Percentiles rank a stretch among this genome's conserved stretches.
Conservation (phyloP, 2,797 vertebrate genomes). For the Coregonus suidteri region DNA sequence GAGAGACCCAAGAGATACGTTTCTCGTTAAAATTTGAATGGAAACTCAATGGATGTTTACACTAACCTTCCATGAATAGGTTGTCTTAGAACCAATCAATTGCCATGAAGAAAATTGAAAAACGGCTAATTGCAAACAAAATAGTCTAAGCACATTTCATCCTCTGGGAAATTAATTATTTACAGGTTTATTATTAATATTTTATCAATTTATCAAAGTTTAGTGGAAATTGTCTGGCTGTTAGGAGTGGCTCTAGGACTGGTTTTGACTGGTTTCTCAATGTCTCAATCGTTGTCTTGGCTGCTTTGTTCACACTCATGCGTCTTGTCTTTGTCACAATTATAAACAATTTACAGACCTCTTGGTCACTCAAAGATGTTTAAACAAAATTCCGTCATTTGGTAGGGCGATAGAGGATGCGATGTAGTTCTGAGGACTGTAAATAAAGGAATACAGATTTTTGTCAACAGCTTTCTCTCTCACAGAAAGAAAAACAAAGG, state of each 20-base stretch:
- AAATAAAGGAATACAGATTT: constrained; percentile 21
- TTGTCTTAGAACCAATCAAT: not conserved
- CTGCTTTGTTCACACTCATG: not conserved
- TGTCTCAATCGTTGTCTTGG: not conserved
- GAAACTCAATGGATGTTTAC: not conserved
- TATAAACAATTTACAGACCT: not conserved
- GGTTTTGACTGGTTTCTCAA: not conserved
- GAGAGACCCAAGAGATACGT: not conserved
- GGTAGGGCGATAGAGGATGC: constrained; percentile 27
- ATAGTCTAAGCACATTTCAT: not conserved
- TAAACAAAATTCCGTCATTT: not conserved
- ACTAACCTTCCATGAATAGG: not conserved
- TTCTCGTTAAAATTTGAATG: not conserved
- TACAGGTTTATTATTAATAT: not conserved
- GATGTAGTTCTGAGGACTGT: constrained; percentile 14
- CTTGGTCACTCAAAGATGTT: not conserved
- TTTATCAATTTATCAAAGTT: not conserved
- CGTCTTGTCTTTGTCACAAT: not conserved
- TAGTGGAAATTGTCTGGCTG: not conserved
- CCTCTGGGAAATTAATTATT: constrained; percentile 1
- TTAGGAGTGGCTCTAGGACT: not conserved
- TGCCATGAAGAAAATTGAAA: not conserved
- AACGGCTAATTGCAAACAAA: not conserved
- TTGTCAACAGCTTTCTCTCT: constrained; percentile 50
- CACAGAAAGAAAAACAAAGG: constrained; percentile 51